Evolutionary conservation across 2,797 vertebrate genomes (phyloP).

Genomic region (Hippoglossus hippoglossus): DNA sequence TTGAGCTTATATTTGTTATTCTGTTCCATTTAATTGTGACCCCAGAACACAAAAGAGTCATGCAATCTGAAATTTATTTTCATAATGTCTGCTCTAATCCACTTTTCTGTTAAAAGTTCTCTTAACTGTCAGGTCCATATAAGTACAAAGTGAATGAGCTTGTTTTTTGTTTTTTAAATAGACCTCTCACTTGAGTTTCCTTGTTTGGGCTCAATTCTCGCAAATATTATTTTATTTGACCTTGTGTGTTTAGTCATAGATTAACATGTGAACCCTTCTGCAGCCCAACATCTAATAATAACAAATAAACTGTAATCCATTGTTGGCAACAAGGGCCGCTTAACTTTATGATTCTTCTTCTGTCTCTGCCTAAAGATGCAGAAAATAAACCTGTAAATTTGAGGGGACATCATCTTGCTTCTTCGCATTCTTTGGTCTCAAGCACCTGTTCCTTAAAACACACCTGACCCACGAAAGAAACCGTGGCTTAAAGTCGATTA

Average conservation of each 20-base stretch:
- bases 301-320: slow-evolving; percentile 11
- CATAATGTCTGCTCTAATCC: slow-evolving; percentile 15
- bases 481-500: slow-evolving; percentile 30
- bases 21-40: slow-evolving; percentile 1
- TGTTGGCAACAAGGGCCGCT: neutral
- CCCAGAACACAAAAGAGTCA: slow-evolving; percentile 7
- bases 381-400: slow-evolving; percentile 5
- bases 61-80: slow-evolving; percentile 24
- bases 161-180: slow-evolving; percentile 17
- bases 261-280: slow-evolving; percentile 8
- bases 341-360: neutral
- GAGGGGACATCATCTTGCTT: neutral
- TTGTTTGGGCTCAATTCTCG: slow-evolving; percentile 33
- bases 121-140: slow-evolving; percentile 30
- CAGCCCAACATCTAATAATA: neutral
- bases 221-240: slow-evolving; percentile 25
- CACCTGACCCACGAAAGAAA: slow-evolving; percentile 27
- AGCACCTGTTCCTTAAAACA: slow-evolving; percentile 38
- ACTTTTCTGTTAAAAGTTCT: no score
- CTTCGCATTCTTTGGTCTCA: slow-evolving; percentile 6
- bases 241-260: neutral
- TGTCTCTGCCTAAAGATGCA: slow-evolving; percentile 4
- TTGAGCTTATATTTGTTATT: slow-evolving; percentile 23
- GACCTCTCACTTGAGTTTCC: slow-evolving; percentile 9
- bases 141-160: slow-evolving; percentile 27